A percentile compares a stretch with the other conserved stretches of the same genome.
phyloP scores from a whole-genome alignment of 2,888 invertebrate genomes.

The Pemphredon lugubris region DNA sequence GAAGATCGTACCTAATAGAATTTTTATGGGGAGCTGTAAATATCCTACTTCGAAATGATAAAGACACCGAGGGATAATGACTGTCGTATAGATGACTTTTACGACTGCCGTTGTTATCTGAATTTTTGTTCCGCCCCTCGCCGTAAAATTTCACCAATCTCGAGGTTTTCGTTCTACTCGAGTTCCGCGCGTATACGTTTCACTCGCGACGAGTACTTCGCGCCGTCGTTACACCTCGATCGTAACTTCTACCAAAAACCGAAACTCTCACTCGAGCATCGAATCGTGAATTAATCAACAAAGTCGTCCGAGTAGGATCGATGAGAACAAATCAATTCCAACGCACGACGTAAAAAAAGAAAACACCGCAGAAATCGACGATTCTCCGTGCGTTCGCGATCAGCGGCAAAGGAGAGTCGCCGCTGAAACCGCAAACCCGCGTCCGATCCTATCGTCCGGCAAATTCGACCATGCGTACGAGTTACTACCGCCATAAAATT shows the following conservation, averaged over 20 bases:
- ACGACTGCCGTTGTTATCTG: slow-evolving; percentile 31
- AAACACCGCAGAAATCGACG: background rate
- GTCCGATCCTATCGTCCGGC: slow-evolving; percentile 58
- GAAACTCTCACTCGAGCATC: too few species aligned
- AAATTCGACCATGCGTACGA: slow-evolving; percentile 69
- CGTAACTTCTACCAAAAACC: too few species aligned
- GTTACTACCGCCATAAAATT: slow-evolving; percentile 70
- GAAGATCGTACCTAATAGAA: slow-evolving; percentile 52
- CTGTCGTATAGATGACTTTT: slow-evolving; percentile 52
- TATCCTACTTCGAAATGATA: slow-evolving; percentile 42
- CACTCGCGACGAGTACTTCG: too few species aligned
- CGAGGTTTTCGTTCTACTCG: background rate
- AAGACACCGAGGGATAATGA: slow-evolving; percentile 57
- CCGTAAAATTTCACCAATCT: slow-evolving; percentile 17
- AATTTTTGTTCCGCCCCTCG: slow-evolving; percentile 7
- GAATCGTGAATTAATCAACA: too few species aligned
- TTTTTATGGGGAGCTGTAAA: slow-evolving; percentile 56
- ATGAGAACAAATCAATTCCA: too few species aligned
- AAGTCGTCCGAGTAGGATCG: too few species aligned
- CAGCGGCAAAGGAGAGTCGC: slow-evolving; percentile 8
- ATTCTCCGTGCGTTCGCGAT: background rate
- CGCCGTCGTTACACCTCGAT: too few species aligned
- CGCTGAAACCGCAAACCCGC: slow-evolving; percentile 36
- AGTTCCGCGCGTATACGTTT: background rate
- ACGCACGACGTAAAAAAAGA: background rate